Evolutionary conservation across 1,140 invertebrate genomes (phyloP), one percentile per base, ranked within the genome.

Genomic region (Orchestia grillus): DNA sequence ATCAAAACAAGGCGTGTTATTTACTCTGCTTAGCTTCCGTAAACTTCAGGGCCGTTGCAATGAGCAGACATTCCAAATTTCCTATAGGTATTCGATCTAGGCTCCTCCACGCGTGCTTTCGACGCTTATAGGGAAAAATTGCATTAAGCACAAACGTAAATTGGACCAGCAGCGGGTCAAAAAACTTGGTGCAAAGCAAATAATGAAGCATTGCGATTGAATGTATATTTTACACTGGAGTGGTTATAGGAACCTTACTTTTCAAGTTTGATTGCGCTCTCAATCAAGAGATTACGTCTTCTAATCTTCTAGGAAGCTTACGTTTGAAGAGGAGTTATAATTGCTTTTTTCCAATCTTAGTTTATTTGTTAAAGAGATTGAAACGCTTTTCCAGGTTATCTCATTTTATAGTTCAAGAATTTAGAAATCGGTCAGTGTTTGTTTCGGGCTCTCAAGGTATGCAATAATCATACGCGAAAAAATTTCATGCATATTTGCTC

Each of bases 11-110:
- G 41, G 44, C 28, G 41, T 91, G 41, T 91, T 88, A 91, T 91
- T 91, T 91, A 91, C 88, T 91, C 88, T 23, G 62, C 28, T 77
- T 23, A 77, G 62, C 62, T 77, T 77, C 62, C 62, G 62, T 77
- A 77, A 15, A 77, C 62, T 77, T 36, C 62, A 36, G 62, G 62
- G 62, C 62, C 3, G 28, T 23, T 36, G 28, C 62, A 77, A 77
- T 36, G 28, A 36, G 28, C 28, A 77, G 28, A 77, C 62, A 77
- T 77, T 77, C 62, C 28, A 77, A 19, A 3, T 77, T 77, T 28
- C 36, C 62, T 77, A 36, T 1, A 77, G 62, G 15, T 77, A 77
- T 77, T 77, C 62, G 62, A 36, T 77, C 62, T 23, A 28, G 62
- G 28, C 15, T 3, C 36, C 15, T 77, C 28, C 62, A 36, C 28